Base-by-base conservation (phyloP, 2,113 vertebrate species). In the Neotoma lepida region DNA sequence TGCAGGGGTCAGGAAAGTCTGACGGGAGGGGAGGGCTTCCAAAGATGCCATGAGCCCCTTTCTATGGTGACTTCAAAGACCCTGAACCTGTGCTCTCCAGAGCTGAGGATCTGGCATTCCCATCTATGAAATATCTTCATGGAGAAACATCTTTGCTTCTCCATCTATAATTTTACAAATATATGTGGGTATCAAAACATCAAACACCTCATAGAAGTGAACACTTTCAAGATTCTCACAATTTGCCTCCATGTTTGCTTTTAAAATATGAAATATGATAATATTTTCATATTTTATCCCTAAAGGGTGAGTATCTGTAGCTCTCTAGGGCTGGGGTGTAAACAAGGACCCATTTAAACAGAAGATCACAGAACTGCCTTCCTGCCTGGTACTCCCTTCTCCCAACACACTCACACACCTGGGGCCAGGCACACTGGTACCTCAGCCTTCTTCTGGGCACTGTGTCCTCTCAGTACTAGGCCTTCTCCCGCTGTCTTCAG, bases 1-100 rank as follows among this genome's bases (percentile, higher is more conserved):
- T 70, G 18, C 1, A 6, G 15, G 12, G 4, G 4, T 64, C 71
- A 46, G 44, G 30, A n/a, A 1, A 9, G 49, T 3, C 0, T 0
- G 4, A 54, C 41, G 33, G 17, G 4, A 12, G 2, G 0, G 13
- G 0, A 28, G 4, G n/a, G 26, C 41, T 22, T 30, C 41, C 41
- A 44, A 15, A 13, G 73, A 1, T 4, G 2, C 41, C 28, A 35
- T 8, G 46, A 8, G 28, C 12, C 39, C 24, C 3, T 61, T 8
- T 30, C 41, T 18, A 6, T 2, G 9, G 13, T 30, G 6, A 85
- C 46, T 70, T 35, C 12, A 9, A 88, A 49, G 64, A n/a, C 24
- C 39, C 28, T 46, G 49, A 18, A 33, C 76, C 63, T 80, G 10
- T 26, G 18, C 26, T n/a, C 39, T 14, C 13, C 44, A 35, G 13